Percentiles rank a stretch among this genome's conserved stretches.
These are phyloP conservation scores for Silurus asotus DNA, from an alignment of 2,113 vertebrate genomes.

Conservation along the genomic window DNA sequence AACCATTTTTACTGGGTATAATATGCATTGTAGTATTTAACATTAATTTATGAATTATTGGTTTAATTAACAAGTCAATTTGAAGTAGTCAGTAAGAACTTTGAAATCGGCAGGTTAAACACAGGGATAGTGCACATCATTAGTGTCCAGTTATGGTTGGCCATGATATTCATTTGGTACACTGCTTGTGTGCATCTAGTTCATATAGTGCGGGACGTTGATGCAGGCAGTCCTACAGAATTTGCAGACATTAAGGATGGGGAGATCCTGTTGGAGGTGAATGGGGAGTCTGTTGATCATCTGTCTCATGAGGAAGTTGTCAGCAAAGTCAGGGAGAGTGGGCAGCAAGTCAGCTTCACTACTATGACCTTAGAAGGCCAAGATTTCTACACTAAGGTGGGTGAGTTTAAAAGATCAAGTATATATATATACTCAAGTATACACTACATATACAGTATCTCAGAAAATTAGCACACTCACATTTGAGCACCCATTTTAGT, in stretches of 20 bases:
- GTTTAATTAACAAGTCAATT: background rate
- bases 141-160: background rate
- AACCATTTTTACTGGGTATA: background rate
- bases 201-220: constrained; percentile 85
- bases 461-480: no score
- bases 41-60: background rate
- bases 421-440: background rate
- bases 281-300: constrained; percentile 78
- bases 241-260: constrained; percentile 83
- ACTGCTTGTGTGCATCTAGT: constrained; percentile 63
- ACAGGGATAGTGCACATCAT: background rate
- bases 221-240: constrained; percentile 82
- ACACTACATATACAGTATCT: no score
- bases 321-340: constrained; percentile 72
- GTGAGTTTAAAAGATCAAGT: constrained; percentile 14
- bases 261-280: constrained; percentile 88
- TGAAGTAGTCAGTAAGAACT: background rate
- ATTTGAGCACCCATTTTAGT: no score
- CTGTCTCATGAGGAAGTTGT: constrained; percentile 82
- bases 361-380: constrained; percentile 74
- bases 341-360: constrained; percentile 72
- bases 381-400: constrained; percentile 80
- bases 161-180: background rate
- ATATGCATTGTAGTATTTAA: background rate
- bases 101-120: background rate